Evolutionary conservation across 2,113 vertebrate genomes (phyloP).

Genomic region (Sula dactylatra): DNA sequence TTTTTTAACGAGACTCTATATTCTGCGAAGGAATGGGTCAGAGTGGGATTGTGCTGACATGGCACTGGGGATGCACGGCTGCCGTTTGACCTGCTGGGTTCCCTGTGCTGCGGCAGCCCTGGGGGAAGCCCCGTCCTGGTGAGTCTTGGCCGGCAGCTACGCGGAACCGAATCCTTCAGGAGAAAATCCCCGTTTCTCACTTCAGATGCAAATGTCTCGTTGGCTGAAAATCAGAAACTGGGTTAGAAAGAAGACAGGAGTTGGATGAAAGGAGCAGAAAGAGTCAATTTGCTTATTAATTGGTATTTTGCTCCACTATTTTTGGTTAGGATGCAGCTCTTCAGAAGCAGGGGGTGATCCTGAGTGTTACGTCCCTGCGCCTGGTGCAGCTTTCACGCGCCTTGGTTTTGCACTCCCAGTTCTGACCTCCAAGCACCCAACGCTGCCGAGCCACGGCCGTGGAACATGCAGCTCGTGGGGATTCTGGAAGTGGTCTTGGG

Average conservation of each 20-base stretch:
- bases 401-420: fast-evolving
- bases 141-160: background rate
- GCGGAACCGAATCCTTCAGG: fast-evolving
- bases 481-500: background rate
- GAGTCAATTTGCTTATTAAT: background rate
- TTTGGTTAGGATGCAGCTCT: fast-evolving
- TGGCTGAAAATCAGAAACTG: background rate
- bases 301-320: fast-evolving
- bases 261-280: background rate
- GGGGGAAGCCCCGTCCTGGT: background rate
- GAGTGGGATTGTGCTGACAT: background rate
- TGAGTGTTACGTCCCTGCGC: fast-evolving
- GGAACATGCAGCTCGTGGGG: fast-evolving
- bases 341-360: background rate
- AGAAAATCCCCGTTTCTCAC: background rate
- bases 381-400: background rate
- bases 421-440: background rate
- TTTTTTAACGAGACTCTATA: fast-evolving
- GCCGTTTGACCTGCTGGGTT: fast-evolving
- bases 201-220: fast-evolving
- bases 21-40: background rate
- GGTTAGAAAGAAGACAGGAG: too few relatives aligned
- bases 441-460: background rate
- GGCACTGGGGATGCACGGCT: fast-evolving
- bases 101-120: fast-evolving